A percentile compares a stretch with the other conserved stretches of the same genome.
Evolutionary conservation across 2,113 vertebrate species (phyloP).

Genomic region (Mustela nigripes): DNA sequence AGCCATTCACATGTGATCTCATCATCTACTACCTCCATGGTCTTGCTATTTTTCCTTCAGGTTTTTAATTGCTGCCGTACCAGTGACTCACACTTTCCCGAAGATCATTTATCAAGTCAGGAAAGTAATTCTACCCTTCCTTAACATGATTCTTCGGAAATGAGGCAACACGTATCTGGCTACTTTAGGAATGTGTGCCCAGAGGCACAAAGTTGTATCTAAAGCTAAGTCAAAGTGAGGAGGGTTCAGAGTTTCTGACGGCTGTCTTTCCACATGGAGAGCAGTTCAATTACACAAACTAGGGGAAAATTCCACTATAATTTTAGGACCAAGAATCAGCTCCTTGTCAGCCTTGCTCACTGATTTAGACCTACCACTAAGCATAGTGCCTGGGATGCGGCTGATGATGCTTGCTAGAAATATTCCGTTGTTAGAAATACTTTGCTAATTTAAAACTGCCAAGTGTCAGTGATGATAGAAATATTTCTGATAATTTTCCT

Average conservation of each 20-base stretch:
- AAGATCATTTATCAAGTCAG: background rate
- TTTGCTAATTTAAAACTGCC: background rate
- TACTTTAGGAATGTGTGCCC: background rate
- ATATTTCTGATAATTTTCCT: background rate
- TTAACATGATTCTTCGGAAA: background rate
- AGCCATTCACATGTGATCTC: background rate
- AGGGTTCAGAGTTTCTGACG: background rate
- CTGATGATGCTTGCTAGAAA: background rate
- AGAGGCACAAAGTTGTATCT: background rate
- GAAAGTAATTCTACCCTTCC: background rate
- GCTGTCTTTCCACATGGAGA: background rate
- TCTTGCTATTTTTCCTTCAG: background rate
- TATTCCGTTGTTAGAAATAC: conserved; percentile 38
- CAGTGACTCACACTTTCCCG: background rate
- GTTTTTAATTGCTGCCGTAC: background rate
- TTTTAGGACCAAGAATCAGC: background rate
- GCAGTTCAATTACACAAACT: background rate
- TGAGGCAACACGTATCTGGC: background rate
- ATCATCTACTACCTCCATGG: background rate
- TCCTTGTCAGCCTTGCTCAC: background rate
- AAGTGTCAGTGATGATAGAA: background rate
- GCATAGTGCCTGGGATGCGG: background rate
- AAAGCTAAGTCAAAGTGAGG: background rate
- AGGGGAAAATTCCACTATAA: background rate
- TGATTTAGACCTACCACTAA: background rate